phyloP scores from a whole-genome alignment of 1,140 invertebrate genomes.

The Drosophila mauritiana region DNA sequence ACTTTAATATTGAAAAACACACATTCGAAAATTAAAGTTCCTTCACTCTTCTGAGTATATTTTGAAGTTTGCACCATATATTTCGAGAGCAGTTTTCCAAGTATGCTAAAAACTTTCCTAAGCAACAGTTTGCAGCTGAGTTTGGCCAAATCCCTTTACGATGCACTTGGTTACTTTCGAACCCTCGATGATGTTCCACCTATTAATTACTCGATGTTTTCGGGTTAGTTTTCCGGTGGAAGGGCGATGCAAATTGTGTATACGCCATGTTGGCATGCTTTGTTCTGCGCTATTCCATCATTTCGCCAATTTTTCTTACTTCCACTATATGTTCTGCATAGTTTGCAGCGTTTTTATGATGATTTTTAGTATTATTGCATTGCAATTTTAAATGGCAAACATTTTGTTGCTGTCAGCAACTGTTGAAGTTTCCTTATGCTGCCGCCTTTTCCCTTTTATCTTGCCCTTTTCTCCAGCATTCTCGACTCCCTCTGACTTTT shows the following conservation, averaged over 20 bases:
- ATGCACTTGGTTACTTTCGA: conserved; percentile 7
- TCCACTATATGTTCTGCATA: conserved; percentile 42
- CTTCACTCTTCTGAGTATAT: not conserved
- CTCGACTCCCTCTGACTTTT: conserved; percentile 58
- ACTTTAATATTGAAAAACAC: not conserved
- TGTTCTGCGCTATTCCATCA: conserved; percentile 24
- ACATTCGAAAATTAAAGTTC: not conserved
- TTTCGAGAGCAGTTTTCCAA: not conserved
- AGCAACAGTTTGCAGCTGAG: conserved; percentile 17
- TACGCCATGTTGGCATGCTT: conserved; percentile 32
- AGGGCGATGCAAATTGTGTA: conserved; percentile 12
- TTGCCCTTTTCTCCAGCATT: not conserved
- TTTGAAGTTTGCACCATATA: not conserved
- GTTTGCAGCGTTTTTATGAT: conserved; percentile 62
- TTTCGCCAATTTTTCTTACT: not conserved
- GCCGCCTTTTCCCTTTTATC: not conserved
- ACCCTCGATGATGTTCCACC: conserved; percentile 23
- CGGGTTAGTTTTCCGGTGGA: not conserved
- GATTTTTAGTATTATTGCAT: conserved; percentile 80
- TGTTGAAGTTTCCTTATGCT: conserved; percentile 29
- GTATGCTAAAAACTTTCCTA: not conserved
- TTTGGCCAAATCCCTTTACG: conserved; percentile 2
- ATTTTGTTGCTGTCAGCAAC: conserved; percentile 70
- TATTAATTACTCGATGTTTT: conserved; percentile 20
- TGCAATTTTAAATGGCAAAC: conserved; percentile 77